Evolutionary conservation across 1,140 invertebrate genomes (phyloP), one percentile per base, ranked within the genome.

Genomic region (Bombyx mandarina): DNA sequence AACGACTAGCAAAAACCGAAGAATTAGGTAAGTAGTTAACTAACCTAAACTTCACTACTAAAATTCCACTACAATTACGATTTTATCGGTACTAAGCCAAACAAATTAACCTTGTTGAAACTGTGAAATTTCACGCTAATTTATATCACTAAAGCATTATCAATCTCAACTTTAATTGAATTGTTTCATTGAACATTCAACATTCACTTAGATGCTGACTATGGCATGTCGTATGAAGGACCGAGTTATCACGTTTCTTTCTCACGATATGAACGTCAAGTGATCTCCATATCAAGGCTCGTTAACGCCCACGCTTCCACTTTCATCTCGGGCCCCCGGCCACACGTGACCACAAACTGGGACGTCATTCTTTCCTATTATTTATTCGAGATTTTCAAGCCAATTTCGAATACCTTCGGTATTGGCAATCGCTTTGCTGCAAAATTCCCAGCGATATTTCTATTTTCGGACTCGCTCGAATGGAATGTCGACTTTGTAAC

Each of bases 241-340:
- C 60, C 57, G 46, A 48, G 44, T 43, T 47, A 57, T 66, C 61
- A 63, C 57, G 60, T 9, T 45, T 42, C 43, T 46, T 67, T 64
- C 62, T 59, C 62, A 68, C 60, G 66, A 53, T 53, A 46, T 47
- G 45, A 9, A 51, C 8, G 48, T 55, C 61, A 55, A 60, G 59
- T 61, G 52, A 54, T 51, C 43, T 43, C 54, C 8, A 49, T 65
- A 68, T 73, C 71, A 63, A 63, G 8, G 46, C 10, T 56, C 59
- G 56, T 51, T 54, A 22, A 57, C 52, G 74, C 81, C 81, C 70
- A 84, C 81, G 75, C 75, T 75, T 35, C 71, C 73, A 84, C 81
- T 82, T 79, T 75, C 75, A 67, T 77, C 70, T 81, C 70, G 72
- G 63, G 63, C 73, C 75, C 65, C 47, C 70, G 54, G 57, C 56